These are phyloP conservation scores for Stichodactyla mertensii DNA, from an alignment of 64 coral and sea anemone genomes.

Conservation along the genomic window DNA sequence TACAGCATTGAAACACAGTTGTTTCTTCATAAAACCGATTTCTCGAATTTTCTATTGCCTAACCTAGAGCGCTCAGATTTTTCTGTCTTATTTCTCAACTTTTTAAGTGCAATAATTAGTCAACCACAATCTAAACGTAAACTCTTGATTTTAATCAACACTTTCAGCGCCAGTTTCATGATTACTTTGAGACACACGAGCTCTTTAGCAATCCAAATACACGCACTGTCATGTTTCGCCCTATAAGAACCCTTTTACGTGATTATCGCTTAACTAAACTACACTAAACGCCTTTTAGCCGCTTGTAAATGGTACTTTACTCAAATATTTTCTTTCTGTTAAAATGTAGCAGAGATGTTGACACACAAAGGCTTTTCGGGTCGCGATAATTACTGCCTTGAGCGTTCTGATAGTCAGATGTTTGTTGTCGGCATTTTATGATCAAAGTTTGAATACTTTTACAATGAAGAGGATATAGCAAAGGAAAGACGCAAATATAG, in stretches of 20 bases:
- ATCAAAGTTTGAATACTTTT: conserved; percentile 6
- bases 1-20: too few relatives aligned
- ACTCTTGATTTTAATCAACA: conserved; percentile 7
- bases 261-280: conserved; percentile 15
- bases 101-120: conserved; percentile 10
- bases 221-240: background rate
- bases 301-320: conserved; percentile 16
- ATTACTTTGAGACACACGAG: background rate
- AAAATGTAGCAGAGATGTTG: background rate
- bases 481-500: background rate
- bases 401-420: conserved; percentile 8
- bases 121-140: conserved; percentile 1
- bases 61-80: background rate
- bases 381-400: conserved; percentile 13
- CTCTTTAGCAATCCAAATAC: conserved; percentile 2
- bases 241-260: conserved; percentile 4
- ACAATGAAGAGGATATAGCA: conserved; percentile 3
- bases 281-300: conserved; percentile 21
- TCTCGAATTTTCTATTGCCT: background rate
- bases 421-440: conserved; percentile 19
- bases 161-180: background rate
- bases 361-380: background rate
- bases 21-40: too few relatives aligned
- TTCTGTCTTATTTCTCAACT: background rate
- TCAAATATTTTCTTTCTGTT: conserved; percentile 20